These are phyloP conservation scores for Drosophila chauvacae DNA, from an alignment of 1,140 invertebrate species.

Conservation along the genomic window DNA sequence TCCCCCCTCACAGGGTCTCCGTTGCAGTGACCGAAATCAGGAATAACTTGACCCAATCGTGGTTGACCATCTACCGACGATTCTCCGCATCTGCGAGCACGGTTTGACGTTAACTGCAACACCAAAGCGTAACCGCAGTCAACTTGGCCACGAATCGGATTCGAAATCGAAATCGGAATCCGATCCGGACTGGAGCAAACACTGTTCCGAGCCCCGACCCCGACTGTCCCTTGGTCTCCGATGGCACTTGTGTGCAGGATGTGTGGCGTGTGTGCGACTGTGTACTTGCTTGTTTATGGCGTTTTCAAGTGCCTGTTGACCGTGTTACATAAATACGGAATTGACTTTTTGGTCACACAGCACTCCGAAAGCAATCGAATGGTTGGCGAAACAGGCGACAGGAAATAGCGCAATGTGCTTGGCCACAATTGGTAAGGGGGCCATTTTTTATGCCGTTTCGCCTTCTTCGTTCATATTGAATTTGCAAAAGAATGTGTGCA, in stretches of 20 bases:
- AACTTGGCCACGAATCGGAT: slow-evolving; percentile 57
- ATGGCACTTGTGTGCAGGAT: slow-evolving; percentile 53
- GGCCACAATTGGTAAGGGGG: slow-evolving; percentile 17
- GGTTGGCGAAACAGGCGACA: slow-evolving; percentile 9
- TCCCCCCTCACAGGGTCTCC: slow-evolving; percentile 5
- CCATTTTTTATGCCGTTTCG: neutral
- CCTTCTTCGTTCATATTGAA: neutral
- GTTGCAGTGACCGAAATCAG: slow-evolving; percentile 53
- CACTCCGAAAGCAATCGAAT: slow-evolving; percentile 65
- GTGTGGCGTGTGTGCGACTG: slow-evolving; percentile 11
- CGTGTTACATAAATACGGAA: slow-evolving; percentile 79
- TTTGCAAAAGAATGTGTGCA: neutral
- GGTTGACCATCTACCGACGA: slow-evolving; percentile 52
- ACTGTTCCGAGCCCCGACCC: slow-evolving; percentile 1
- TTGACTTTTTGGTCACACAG: slow-evolving; percentile 69
- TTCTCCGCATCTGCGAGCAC: slow-evolving; percentile 42
- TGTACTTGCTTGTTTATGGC: slow-evolving; percentile 69
- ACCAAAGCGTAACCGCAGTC: slow-evolving; percentile 63
- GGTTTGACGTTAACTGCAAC: slow-evolving; percentile 70
- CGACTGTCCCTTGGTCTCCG: slow-evolving; percentile 38
- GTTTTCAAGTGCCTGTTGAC: slow-evolving; percentile 70
- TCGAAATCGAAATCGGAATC: slow-evolving; percentile 5
- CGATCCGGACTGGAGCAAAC: slow-evolving; percentile 23
- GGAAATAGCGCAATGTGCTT: slow-evolving; percentile 10
- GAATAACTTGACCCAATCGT: slow-evolving; percentile 73